Conservation (phyloP, 1,140 invertebrate genomes). For the Aethina tumida region DNA sequence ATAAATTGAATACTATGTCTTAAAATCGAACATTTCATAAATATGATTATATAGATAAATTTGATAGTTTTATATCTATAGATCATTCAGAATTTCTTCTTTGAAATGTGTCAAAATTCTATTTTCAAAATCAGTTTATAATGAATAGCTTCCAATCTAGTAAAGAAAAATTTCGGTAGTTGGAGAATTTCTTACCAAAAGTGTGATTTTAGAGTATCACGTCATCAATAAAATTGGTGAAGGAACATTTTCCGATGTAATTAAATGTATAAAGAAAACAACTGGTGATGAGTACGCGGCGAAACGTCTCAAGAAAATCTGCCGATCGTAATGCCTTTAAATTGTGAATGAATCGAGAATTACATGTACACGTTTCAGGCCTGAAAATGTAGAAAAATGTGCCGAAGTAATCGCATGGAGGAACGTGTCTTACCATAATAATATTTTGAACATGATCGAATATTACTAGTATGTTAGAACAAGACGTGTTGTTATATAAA, state of each 20-base stretch:
- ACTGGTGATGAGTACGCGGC: conserved; percentile 47
- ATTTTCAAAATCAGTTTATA: no score
- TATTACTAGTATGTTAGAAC: conserved; percentile 46
- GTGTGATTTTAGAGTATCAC: conserved; percentile 38
- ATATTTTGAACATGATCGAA: conserved; percentile 50
- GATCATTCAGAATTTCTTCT: no score
- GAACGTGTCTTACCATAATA: conserved; percentile 45
- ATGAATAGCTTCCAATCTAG: no score
- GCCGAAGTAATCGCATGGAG: conserved; percentile 50
- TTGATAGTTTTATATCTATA: no score
- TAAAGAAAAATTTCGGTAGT: no score
- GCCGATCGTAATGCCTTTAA: conserved; percentile 29
- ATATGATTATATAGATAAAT: no score
- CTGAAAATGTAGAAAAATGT: conserved; percentile 45
- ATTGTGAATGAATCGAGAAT: background rate
- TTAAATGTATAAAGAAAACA: conserved; percentile 49
- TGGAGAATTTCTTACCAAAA: no score
- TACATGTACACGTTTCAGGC: conserved; percentile 30
- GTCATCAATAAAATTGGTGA: conserved; percentile 49
- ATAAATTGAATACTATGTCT: no score
- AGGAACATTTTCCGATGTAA: conserved; percentile 58
- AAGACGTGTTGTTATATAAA: conserved; percentile 21
- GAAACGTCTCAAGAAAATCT: conserved; percentile 52
- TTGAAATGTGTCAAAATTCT: no score
- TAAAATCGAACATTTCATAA: no score